Evolutionary conservation across 2,113 vertebrate species (phyloP), one percentile per base, ranked within the genome.

Genomic region (Gambusia holbrooki): DNA sequence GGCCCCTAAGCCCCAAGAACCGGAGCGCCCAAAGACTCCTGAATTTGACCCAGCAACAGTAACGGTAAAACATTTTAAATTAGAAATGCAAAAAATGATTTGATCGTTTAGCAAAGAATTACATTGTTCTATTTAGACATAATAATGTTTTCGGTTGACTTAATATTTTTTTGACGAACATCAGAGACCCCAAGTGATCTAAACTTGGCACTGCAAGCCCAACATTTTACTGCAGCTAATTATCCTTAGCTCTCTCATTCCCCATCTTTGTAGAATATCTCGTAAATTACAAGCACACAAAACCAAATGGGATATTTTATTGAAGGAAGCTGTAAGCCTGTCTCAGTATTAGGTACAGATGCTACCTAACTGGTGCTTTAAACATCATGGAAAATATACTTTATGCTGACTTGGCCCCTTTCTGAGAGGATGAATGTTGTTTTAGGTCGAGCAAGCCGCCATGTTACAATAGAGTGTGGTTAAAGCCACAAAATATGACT

Each of bases 21-120:
- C 92, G 0, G 91, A 89, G 69, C 89, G 82, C 25, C 89, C 92
- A 14, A 93, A 92, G 86, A 93, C 90, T 62, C 93, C 92, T 33
- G 76, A 73, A 12, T 99, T 99, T 71, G 96, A 98, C 85, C 93
- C 96, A 2, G 85, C 96, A 7, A 92, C 94, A 69, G 79, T 98
- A 70, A 95, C 96, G 94, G 97, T 98, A 94, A 88, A 83, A 35
- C n/a, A 54, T 10, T 58, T 5, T 58, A n/a, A 58, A n/a, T 58
- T n/a, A 3, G 22, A 8, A 58, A n/a, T 25, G 7, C 25, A 25
- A 58, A 58, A 35, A 10, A 58, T 58, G 22, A 58, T 58, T 58
- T 58, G 25, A 3, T 58, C 25, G 2, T n/a, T 58, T 58, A n/a
- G 22, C 51, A n/a, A 9, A 25, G 5, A 25, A n/a, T n/a, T 6